Conservation (phyloP, 2,888 invertebrate species). For the Sepioteuthis lessoniana region DNA sequence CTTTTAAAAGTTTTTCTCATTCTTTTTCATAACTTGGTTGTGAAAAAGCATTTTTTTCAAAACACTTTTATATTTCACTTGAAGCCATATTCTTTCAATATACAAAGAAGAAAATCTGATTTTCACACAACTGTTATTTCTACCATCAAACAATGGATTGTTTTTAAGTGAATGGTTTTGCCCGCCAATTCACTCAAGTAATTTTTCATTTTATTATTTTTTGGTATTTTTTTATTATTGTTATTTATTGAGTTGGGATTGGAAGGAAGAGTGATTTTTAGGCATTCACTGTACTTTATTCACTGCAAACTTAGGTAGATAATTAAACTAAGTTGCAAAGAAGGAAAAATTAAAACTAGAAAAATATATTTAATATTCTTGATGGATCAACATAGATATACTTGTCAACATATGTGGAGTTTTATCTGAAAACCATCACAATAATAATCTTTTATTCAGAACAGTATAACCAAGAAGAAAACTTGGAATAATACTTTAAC, state of each 20-base stretch:
- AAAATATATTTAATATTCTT: too few relatives aligned
- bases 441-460: too few relatives aligned
- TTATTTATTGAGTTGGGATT: background rate
- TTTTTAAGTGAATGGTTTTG: background rate
- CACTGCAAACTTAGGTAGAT: background rate
- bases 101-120: background rate
- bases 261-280: background rate
- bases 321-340: background rate
- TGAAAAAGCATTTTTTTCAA: background rate
- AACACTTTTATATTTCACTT: background rate
- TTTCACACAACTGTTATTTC: background rate
- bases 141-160: background rate
- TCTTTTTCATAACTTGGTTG: background rate
- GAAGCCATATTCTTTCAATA: background rate
- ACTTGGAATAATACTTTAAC: too few relatives aligned
- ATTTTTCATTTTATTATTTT: background rate
- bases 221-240: background rate
- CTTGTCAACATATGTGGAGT: background rate
- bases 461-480: too few relatives aligned
- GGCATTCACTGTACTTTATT: background rate
- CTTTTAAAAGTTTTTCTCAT: background rate
- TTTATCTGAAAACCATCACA: too few relatives aligned
- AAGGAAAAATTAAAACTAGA: too few relatives aligned
- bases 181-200: background rate
- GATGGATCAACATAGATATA: too few relatives aligned